Base-by-base conservation (phyloP, 2,113 vertebrate genomes). In the Pteropus alecto region DNA sequence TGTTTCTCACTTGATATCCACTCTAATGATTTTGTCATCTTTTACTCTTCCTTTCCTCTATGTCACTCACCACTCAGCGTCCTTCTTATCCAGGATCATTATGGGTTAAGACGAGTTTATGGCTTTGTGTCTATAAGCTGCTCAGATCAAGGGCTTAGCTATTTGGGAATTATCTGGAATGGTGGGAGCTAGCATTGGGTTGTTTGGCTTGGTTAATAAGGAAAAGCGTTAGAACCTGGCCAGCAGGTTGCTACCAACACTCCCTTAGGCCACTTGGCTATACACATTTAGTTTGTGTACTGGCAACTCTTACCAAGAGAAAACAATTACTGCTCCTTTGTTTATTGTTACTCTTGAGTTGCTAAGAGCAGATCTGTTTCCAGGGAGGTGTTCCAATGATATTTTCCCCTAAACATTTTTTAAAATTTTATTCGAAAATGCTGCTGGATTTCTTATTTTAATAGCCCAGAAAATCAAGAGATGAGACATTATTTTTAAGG, bases 341-440 rank as follows among this genome's bases (percentile, higher is more conserved):
- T 87, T 91, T 79, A 54, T 54, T 76, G 35, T 61, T 65, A 15
- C 19, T 90, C 14, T 51, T 26, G 18, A 71, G 91, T 93, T 97
- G 90, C 94, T 86, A 95, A 93, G 94, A 81, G 67, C 65, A 73
- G 22, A 30, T 87, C 58, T 94, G 51, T 90, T 85, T 94, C 41
- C 16, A 86, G 38, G 48, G 54, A 90, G 56, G 24, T 51, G 33
- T 93, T 38, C 76, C 67, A 22, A 65, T 88, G 73, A 84, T 54
- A 61, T 86, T 71, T 91, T 77, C 38, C 65, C 38, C 46, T 77
- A 30, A 51, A 19, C 19, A 14, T 71, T 77, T 51, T 43, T 43
- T 70, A 12, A 24, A n/a, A 33, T 54, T 71, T 1, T 76, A 61
- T 76, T 78, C 61, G 71, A 79, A 96, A 77, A 54, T 87, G 16